Percentiles rank a stretch among this genome's conserved stretches.
These are phyloP conservation scores for Amblyopsis hoosieri DNA, from an alignment of 2,797 vertebrate species.

Conservation along the genomic window DNA sequence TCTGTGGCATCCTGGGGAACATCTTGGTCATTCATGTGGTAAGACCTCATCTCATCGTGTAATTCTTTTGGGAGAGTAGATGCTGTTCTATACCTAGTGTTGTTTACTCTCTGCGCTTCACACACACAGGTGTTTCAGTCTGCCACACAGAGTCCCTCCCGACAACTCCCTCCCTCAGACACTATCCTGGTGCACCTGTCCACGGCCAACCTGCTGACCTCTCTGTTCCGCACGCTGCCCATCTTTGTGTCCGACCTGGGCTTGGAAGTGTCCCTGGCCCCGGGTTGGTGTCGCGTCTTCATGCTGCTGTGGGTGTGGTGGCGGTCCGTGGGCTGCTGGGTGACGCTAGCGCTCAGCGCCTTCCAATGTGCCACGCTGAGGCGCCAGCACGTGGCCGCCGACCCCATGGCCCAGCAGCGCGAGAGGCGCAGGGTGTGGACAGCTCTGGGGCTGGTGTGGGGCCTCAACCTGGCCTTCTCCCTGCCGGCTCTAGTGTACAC, in stretches of 20 bases:
- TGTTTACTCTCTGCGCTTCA: too few species aligned
- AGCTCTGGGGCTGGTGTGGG: conserved; percentile 71
- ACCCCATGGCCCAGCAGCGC: conserved; percentile 55
- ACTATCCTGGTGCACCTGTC: conserved; percentile 80
- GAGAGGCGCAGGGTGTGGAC: conserved; percentile 69
- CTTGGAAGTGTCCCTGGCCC: conserved; percentile 69
- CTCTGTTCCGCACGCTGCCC: conserved; percentile 79
- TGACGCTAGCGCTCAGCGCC: conserved; percentile 76
- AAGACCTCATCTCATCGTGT: conserved; percentile 18
- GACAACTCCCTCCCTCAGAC: conserved; percentile 73
- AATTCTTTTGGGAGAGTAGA: too few species aligned
- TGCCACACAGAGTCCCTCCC: conserved; percentile 54
- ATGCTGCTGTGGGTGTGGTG: conserved; percentile 87
- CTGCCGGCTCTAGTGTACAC: conserved; percentile 77
- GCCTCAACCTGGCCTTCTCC: conserved; percentile 73
- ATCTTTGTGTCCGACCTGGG: conserved; percentile 82
- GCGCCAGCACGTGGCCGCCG: conserved; percentile 64
- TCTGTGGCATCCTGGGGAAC: conserved; percentile 83
- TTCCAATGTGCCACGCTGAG: conserved; percentile 80
- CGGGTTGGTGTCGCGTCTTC: conserved; percentile 77
- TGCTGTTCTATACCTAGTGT: too few species aligned
- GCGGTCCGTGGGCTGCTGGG: conserved; percentile 82
- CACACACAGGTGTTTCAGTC: conserved; percentile 71
- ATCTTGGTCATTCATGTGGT: conserved; percentile 81
- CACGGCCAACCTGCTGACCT: conserved; percentile 79